Conservation (phyloP, 2,797 vertebrate genomes). For the Sebastes ruberrimus region DNA sequence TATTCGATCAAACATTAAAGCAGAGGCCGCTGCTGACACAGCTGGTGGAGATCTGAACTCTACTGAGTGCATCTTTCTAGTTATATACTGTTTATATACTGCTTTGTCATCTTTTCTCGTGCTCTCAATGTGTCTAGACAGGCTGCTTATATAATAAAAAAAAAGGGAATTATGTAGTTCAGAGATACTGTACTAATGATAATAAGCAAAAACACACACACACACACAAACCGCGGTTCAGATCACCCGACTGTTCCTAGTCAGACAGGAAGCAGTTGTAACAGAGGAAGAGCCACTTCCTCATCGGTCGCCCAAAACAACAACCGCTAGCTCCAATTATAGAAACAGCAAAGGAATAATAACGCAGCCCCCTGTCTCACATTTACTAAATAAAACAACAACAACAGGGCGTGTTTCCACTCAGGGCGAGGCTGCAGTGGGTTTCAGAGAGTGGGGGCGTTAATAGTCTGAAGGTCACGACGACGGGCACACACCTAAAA, state of each 20-base stretch:
- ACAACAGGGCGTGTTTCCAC: constrained; percentile 50
- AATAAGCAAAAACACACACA: not conserved
- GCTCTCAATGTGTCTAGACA: not conserved
- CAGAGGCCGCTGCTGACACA: no score
- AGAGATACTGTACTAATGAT: not conserved
- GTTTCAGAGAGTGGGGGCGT: constrained; percentile 3
- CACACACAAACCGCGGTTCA: constrained; percentile 7
- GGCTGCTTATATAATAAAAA: not conserved
- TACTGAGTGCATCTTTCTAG: no score
- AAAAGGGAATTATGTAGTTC: not conserved
- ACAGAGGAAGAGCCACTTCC: constrained; percentile 83
- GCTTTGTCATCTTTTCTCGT: not conserved
- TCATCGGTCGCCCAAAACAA: constrained; percentile 71
- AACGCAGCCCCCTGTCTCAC: constrained; percentile 29
- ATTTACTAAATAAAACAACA: not conserved
- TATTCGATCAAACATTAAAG: no score
- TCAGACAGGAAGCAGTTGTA: constrained; percentile 77
- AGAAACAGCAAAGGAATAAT: constrained; percentile 53
- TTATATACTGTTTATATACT: no score
- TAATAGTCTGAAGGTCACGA: not conserved
- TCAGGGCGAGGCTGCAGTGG: not conserved
- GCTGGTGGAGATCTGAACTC: no score
- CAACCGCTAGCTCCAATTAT: constrained; percentile 65
- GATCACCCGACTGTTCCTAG: constrained; percentile 58
- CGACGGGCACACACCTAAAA: not conserved